phyloP scores from a whole-genome alignment of 2,113 vertebrate species.

The Petaurus breviceps region DNA sequence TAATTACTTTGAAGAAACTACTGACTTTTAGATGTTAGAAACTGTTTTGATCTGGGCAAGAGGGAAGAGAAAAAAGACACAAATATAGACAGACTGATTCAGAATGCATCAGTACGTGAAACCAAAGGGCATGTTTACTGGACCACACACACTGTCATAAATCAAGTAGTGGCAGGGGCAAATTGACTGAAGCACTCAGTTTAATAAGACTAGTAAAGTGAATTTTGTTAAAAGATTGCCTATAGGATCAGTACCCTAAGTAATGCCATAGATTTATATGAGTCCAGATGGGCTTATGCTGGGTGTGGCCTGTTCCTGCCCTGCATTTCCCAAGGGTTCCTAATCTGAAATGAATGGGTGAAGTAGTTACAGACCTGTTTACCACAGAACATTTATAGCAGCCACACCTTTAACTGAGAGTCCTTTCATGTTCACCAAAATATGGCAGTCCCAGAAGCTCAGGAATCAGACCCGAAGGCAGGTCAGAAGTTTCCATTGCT shows the following conservation, averaged over 20 bases:
- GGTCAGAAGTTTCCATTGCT: not conserved
- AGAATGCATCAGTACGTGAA: not conserved
- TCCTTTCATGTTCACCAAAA: not conserved
- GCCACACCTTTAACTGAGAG: not conserved
- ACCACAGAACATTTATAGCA: not conserved
- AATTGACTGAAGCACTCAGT: not conserved
- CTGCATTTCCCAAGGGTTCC: not conserved
- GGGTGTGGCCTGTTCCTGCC: not conserved
- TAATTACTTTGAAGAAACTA: not conserved
- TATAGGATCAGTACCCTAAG: not conserved
- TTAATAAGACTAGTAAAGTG: not conserved
- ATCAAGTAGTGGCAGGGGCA: not conserved
- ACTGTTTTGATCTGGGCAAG: not conserved
- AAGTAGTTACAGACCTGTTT: not conserved
- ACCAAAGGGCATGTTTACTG: not conserved
- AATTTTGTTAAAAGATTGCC: not conserved
- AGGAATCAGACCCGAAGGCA: not conserved
- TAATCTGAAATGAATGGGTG: not conserved
- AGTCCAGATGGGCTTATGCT: not conserved
- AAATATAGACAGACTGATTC: not conserved
- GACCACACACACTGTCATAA: not conserved
- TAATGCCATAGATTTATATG: not conserved
- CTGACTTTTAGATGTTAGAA: not conserved
- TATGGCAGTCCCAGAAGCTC: not conserved
- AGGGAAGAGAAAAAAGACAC: constrained; percentile 1